A percentile compares a stretch with the other conserved stretches of the same genome.
These are phyloP conservation scores for Taurulus bubalis DNA, from an alignment of 2,113 vertebrate genomes.

Conservation along the genomic window DNA sequence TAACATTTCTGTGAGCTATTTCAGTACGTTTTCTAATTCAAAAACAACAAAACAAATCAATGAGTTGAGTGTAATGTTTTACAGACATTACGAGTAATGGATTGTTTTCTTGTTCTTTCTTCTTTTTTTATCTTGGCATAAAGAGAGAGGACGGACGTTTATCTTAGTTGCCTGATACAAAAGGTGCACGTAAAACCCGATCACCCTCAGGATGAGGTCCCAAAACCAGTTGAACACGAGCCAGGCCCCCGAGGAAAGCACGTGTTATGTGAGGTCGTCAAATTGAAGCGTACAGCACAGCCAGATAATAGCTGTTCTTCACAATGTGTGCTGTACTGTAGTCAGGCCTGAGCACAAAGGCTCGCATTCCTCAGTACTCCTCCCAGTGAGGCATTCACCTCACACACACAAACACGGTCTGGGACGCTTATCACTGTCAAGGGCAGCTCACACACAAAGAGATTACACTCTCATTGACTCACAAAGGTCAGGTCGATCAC, in stretches of 20 bases:
- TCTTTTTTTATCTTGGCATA: too few species aligned
- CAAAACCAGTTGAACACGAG: constrained; percentile 14
- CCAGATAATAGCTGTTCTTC: constrained; percentile 6
- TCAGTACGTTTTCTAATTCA: background rate
- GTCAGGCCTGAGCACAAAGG: background rate
- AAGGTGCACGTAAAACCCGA: background rate
- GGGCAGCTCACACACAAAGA: constrained; percentile 36
- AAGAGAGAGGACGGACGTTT: too few species aligned
- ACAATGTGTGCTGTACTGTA: background rate
- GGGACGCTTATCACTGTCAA: constrained; percentile 62
- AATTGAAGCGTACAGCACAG: background rate
- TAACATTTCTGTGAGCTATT: constrained; percentile 6
- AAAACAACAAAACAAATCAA: background rate
- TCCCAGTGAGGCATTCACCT: constrained; percentile 45
- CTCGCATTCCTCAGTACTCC: constrained; percentile 71
- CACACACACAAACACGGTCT: constrained; percentile 3
- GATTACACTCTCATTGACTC: constrained; percentile 51
- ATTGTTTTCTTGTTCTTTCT: background rate
- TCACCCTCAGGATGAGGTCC: too few species aligned
- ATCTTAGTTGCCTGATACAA: constrained; percentile 1
- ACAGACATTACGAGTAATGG: background rate
- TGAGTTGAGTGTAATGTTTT: background rate
- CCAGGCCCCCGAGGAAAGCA: background rate
- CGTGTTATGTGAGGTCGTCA: background rate
- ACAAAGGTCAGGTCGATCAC: constrained; percentile 50